A percentile compares a stretch with the other conserved stretches of the same genome.
Evolutionary conservation across 2,888 invertebrate genomes (phyloP).

Genomic region (Pristionchus arcanus): DNA sequence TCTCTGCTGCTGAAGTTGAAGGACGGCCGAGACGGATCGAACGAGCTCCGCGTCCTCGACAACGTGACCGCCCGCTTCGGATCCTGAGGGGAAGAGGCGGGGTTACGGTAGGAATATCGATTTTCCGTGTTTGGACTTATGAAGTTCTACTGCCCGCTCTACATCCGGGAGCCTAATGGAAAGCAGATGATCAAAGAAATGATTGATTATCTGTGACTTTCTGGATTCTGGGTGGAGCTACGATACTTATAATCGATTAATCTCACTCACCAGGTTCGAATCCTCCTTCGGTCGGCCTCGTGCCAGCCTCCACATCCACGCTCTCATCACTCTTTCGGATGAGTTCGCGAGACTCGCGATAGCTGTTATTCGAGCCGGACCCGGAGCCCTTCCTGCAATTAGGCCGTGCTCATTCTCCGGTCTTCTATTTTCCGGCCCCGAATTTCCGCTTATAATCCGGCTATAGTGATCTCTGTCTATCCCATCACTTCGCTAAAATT

Average conservation of each 20-base stretch:
- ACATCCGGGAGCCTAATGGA: too few species aligned
- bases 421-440: background rate
- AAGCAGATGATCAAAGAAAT: too few species aligned
- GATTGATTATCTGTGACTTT: too few species aligned
- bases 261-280: background rate
- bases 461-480: too few species aligned
- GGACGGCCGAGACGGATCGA: slow-evolving; percentile 54
- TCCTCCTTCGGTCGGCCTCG: background rate
- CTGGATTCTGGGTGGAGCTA: too few species aligned
- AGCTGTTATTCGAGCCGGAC: background rate
- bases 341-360: slow-evolving; percentile 55
- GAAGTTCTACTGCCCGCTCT: too few species aligned
- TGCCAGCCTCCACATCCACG: slow-evolving; percentile 17
- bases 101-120: background rate
- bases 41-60: slow-evolving; percentile 40
- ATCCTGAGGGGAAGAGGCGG: background rate
- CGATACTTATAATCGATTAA: background rate
- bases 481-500: too few species aligned
- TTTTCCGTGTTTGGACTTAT: too few species aligned
- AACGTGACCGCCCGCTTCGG: slow-evolving; percentile 40
- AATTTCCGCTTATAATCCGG: too few species aligned
- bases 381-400: slow-evolving; percentile 44
- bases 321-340: slow-evolving; percentile 43
- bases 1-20: slow-evolving; percentile 10
- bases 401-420: background rate